Base-by-base conservation (phyloP, 30 jellyfish, hydroid and myxozoan species). In the Chrysaora quinquecirrha region DNA sequence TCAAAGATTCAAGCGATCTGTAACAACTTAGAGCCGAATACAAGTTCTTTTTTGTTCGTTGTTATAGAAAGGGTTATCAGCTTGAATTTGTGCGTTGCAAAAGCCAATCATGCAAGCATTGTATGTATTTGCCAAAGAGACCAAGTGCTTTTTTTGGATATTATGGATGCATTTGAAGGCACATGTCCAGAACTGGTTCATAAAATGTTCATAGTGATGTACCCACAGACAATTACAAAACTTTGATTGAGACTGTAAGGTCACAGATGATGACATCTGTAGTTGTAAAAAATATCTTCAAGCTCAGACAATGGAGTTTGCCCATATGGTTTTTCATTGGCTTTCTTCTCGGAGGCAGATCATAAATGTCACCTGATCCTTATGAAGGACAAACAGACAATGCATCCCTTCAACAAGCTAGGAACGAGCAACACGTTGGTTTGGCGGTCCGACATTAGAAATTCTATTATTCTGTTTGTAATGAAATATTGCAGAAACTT, bases 1-100 rank as follows among this genome's bases (percentile, higher is more conserved):
- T 43, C 9, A 43, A 16, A 43, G 58, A 9, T 6, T 43, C 58
- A 9, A 16, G 16, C n/a, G 72, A 60, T 12, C 10, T 4, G 6
- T 10, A 60, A 22, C 19, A 60, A 22, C 33, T 60, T 60, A 21
- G 33, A 34, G 6, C 28, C 2, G 10, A 72, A 3, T 70, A 29
- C 22, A 3, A 10, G 30, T 70, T 70, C 34, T 25, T 70, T 12
- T 73, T 70, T 9, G 33, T 3, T 6, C 82, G 33, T 34, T 7
- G 28, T 2, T 27, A 33, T 52, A 38, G 83, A 38, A 71, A 71
- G 23, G 83, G 71, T 1, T 38, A 71, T 71, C 83, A 71, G 27
- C 34, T 71, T 48, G 83, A 71, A 32, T 71, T 71, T 71, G 73
- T 71, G 34, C 32, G 30, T 29, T 48, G 77, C 54, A n/a, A n/a